Base-by-base conservation (phyloP, 2,797 vertebrate genomes). In the Synanceia verrucosa region DNA sequence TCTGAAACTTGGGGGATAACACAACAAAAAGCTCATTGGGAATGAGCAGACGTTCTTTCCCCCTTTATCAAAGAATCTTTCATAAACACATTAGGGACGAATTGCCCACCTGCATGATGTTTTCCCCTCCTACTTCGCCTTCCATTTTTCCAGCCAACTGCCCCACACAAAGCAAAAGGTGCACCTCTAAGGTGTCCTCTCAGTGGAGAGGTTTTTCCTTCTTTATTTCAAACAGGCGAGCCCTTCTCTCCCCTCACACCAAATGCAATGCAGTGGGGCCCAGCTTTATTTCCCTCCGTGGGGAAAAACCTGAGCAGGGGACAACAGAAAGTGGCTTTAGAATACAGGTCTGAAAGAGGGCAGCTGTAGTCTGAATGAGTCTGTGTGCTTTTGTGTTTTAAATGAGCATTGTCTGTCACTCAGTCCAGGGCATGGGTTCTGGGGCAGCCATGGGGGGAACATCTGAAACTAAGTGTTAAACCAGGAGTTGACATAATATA, bases 321-420 rank as follows among this genome's bases (percentile, higher is more conserved):
- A 92, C 90, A 95, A 92, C 91, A 94, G 92, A 95, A 94, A 95
- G 95, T 95, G 94, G 95, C 95, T 95, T 96, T 95, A 94, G 95
- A 97, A 94, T 79, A 62, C 84, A 73, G 73, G 87, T 93, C 90
- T 97, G 95, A 97, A 97, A 97, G 96, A 95, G 95, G 95, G 96
- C 96, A 97, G 97, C 97, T 98, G 96, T 95, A 96, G 94, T 92
- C 89, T 97, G 96, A 99, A 98, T 96, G 94, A 95, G 94, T 96
- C 95, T 93, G 92, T 95, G 92, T 94, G 94, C 96, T 96, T 89
- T 97, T 98, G 97, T 99, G 95, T 93, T 96, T 97, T 97, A 97
- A 97, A 97, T 97, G 96, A 96, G 94, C 93, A 95, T 94, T 97
- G 95, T 97, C 96, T 97, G 96, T 96, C 93, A 92, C 93, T 94